A percentile compares a stretch with the other conserved stretches of the same genome.
phyloP scores from a whole-genome alignment of 2,113 vertebrate genomes.

The Pygathrix nemaeus region DNA sequence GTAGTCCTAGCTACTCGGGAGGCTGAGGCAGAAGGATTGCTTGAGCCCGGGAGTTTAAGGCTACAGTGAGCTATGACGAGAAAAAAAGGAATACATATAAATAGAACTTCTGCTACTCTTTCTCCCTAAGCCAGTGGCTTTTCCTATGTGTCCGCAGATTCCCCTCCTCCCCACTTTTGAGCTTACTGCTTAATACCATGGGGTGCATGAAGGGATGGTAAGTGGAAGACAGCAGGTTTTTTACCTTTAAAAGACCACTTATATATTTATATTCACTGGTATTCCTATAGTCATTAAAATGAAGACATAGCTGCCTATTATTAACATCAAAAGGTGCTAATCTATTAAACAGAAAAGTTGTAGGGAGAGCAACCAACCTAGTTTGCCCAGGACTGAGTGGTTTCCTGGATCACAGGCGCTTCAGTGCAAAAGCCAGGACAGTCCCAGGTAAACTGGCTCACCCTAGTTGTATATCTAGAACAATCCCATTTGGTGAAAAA shows the following conservation, averaged over 20 bases:
- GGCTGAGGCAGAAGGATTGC: too few species aligned
- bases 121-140: accelerated
- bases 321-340: not conserved
- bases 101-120: not conserved
- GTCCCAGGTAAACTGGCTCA: not conserved
- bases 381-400: not conserved
- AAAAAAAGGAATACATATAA: too few species aligned
- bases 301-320: not conserved
- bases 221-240: too few species aligned
- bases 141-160: accelerated
- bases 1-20: too few species aligned
- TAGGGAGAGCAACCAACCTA: not conserved
- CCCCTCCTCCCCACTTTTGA: not conserved
- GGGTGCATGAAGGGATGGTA: not conserved
- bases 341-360: not conserved
- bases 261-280: not conserved
- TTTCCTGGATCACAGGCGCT: not conserved
- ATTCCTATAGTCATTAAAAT: not conserved
- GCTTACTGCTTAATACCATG: accelerated
- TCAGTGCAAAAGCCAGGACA: accelerated
- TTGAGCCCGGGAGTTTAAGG: too few species aligned
- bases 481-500: not conserved
- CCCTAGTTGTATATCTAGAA: not conserved
- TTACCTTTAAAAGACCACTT: not conserved
- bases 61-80: too few species aligned